Evolutionary conservation across 2,888 invertebrate species (phyloP).

Genomic region (Horisme vitalbata): DNA sequence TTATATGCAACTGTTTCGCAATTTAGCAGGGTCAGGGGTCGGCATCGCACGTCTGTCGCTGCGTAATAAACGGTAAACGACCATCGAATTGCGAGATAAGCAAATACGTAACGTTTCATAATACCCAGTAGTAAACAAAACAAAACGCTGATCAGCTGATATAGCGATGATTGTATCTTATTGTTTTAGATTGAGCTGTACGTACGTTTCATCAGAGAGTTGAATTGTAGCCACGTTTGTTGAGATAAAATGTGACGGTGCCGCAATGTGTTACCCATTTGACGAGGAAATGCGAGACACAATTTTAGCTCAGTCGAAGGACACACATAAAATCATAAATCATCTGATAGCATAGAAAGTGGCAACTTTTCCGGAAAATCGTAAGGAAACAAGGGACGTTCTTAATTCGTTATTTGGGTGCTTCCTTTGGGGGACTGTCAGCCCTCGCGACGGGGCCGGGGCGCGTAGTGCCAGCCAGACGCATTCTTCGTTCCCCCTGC

Average conservation of each 20-base stretch:
- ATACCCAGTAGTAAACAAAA: constrained; percentile 21
- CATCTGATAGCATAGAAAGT: constrained; percentile 13
- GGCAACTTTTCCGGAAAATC: constrained; percentile 36
- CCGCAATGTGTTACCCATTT: constrained; percentile 32
- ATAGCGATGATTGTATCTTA: constrained; percentile 17
- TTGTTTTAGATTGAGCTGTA: constrained; percentile 16
- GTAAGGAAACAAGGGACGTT: constrained; percentile 33
- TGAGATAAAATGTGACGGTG: constrained; percentile 16
- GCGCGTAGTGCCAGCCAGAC: constrained; percentile 55
- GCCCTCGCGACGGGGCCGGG: constrained; percentile 32
- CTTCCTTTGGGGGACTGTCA: constrained; percentile 34
- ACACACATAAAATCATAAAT: constrained; percentile 29
- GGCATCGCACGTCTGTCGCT: constrained; percentile 35
- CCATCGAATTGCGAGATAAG: constrained; percentile 35
- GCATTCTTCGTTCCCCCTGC: constrained; percentile 48
- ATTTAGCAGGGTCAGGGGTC: constrained; percentile 46
- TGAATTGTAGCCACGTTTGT: constrained; percentile 21
- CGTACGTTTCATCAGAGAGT: constrained; percentile 17
- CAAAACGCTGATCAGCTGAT: constrained; percentile 32
- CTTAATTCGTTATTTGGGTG: constrained; percentile 48
- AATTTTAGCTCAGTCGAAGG: constrained; percentile 27
- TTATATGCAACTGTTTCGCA: constrained; percentile 35
- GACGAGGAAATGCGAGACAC: too few relatives aligned
- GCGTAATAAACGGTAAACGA: constrained; percentile 40
- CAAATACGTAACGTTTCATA: constrained; percentile 32